Conservation (phyloP, 2,797 vertebrate species). For the Botia kubotai region DNA sequence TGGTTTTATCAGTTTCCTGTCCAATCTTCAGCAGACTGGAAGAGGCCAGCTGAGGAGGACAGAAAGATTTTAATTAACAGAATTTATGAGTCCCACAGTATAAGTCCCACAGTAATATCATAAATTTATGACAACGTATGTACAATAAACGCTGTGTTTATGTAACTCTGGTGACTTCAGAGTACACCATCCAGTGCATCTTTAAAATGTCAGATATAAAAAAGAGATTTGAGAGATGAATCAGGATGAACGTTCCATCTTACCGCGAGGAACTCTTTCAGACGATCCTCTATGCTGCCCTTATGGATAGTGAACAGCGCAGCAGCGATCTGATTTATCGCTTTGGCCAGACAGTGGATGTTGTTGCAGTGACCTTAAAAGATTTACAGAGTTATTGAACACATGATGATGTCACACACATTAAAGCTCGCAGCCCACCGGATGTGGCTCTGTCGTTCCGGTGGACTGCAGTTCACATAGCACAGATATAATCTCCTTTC, state of each 20-base stretch:
- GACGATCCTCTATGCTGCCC: constrained; percentile 98
- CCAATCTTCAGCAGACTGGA: constrained; percentile 98
- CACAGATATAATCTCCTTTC: constrained; percentile 21
- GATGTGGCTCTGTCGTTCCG: background rate
- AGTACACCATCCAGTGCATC: background rate
- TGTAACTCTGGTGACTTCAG: too few species aligned
- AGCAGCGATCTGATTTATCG: constrained; percentile 98
- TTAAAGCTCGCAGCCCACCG: constrained; percentile 24
- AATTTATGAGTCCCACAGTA: background rate
- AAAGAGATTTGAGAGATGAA: too few species aligned
- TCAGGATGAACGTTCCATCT: constrained; percentile 62
- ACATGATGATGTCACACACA: constrained; percentile 56
- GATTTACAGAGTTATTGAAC: constrained; percentile 30
- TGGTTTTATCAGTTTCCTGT: constrained; percentile 97
- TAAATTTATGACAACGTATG: too few species aligned
- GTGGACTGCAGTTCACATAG: constrained; percentile 18
- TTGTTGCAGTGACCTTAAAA: constrained; percentile 95
- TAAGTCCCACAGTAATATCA: too few species aligned
- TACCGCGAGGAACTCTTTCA: constrained; percentile 98
- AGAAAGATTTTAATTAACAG: background rate
- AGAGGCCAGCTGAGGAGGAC: constrained; percentile 86
- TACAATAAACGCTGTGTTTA: too few species aligned
- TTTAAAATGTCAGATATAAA: too few species aligned
- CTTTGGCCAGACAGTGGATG: constrained; percentile 98
- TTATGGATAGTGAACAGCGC: constrained; percentile 99